Conservation (phyloP, 2,888 invertebrate species). For the Marronus borbonicus region DNA sequence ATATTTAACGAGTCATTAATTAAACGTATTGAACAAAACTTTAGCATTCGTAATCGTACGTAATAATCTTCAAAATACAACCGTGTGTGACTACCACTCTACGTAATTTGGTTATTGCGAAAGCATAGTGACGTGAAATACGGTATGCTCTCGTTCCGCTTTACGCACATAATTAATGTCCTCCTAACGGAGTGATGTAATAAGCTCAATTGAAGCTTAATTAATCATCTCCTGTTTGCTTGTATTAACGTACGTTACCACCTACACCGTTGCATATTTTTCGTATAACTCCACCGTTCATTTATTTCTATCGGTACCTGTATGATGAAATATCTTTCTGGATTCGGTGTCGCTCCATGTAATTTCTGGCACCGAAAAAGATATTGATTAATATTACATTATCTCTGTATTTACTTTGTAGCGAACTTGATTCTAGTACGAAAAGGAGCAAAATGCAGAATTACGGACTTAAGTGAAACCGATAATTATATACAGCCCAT, state of each 20-base stretch:
- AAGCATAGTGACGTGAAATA: conserved; percentile 5
- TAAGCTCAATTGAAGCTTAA: conserved; percentile 38
- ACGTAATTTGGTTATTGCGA: conserved; percentile 15
- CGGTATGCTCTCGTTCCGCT: not conserved
- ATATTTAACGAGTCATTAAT: not conserved
- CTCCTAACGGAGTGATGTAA: conserved; percentile 16
- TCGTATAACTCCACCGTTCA: conserved; percentile 18
- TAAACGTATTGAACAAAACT: not conserved
- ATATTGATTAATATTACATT: too few species aligned
- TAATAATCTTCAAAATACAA: not conserved
- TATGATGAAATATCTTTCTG: conserved; percentile 16
- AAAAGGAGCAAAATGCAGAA: too few species aligned
- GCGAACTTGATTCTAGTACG: too few species aligned
- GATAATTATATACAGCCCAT: too few species aligned
- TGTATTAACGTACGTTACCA: conserved; percentile 27
- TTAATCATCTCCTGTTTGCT: conserved; percentile 30
- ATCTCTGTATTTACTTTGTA: too few species aligned
- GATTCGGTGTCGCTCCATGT: conserved; percentile 12
- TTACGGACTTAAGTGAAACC: too few species aligned
- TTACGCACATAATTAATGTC: conserved; percentile 17
- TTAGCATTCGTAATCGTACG: not conserved
- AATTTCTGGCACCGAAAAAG: not conserved
- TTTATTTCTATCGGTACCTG: conserved; percentile 7
- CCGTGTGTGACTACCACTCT: not conserved
- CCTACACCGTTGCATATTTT: conserved; percentile 36